Base-by-base conservation (phyloP, 2,113 vertebrate species). In the Donacobius atricapilla region DNA sequence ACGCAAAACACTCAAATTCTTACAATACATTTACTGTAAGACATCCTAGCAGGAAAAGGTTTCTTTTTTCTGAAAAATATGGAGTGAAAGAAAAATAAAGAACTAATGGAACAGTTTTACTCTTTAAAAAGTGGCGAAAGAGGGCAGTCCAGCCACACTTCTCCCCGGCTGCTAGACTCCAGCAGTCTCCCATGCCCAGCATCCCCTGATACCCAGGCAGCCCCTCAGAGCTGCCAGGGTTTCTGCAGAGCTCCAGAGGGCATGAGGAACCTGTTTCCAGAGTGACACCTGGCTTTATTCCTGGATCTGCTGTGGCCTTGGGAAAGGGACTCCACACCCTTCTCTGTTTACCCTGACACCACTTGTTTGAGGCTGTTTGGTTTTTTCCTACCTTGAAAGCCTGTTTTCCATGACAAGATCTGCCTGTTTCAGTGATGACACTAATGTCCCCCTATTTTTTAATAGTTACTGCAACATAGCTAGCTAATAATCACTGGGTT, bases 61-160 rank as follows among this genome's bases (percentile, higher is more conserved):
- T 73, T 63, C 30, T 61, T 84, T 77, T 37, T 15, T 7, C 25
- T 70, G 19, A 37, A 47, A 77, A 70, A 70, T 45, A 63, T 7
- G 4, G 10, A 61, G 19, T 27, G 31, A 53, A 66, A 78, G 23
- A 66, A 85, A 70, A 76, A 60, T 30, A 42, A 76, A 87, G 58
- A 76, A 28, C 17, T 1, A 42, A 39, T 6, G 4, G 14, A 66
- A 50, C 12, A 5, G 21, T 2, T 78, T 51, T 50, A 21, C 28
- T 69, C 24, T 30, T 60, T 27, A 4, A 48, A 68, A 54, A 61
- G 40, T 37, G 18, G 23, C 47, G 61, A 13, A 30, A 20, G 33
- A 10, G 4, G n/a, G 23, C 2, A 1, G 42, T 15, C 37, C 31
- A 37, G 17, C 53, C 2, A 1, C 13, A 15, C 9, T 35, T 25